Evolutionary conservation across 2,797 vertebrate species (phyloP).

Genomic region (Periparus ater): DNA sequence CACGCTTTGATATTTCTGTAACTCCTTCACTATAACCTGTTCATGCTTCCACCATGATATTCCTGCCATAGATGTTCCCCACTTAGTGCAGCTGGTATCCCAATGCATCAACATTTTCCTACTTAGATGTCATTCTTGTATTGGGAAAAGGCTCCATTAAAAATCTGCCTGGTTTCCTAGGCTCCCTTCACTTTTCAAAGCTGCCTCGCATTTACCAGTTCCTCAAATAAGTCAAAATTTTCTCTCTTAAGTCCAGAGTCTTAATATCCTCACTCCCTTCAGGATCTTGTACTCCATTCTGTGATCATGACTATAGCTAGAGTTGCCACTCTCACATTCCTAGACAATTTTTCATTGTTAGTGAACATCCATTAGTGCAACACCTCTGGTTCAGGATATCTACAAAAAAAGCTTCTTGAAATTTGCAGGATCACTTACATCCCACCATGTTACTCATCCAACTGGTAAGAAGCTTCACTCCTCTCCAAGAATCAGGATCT

Average conservation of each 20-base stretch:
- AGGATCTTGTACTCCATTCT: neutral
- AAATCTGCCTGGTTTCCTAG: neutral
- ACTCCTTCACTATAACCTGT: neutral
- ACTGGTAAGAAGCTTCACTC: neutral
- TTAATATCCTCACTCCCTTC: neutral
- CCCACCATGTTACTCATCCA: neutral
- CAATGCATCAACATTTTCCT: neutral
- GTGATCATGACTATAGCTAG: neutral
- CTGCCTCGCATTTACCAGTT: neutral
- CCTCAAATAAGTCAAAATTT: neutral
- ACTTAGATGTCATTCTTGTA: neutral
- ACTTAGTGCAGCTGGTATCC: neutral
- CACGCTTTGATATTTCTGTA: neutral
- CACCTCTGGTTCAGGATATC: rapidly evolving
- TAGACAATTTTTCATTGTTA: neutral
- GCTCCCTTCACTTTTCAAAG: neutral
- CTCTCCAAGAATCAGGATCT: neutral
- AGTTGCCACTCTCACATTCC: neutral
- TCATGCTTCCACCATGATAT: neutral
- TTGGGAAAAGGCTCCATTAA: neutral
- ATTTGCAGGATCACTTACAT: neutral
- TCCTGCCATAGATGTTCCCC: neutral
- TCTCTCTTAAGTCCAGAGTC: neutral
- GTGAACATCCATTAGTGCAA: neutral
- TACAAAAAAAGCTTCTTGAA: neutral